phyloP scores from a whole-genome alignment of 2,113 vertebrate species.

The Thoracochromis brauschi region DNA sequence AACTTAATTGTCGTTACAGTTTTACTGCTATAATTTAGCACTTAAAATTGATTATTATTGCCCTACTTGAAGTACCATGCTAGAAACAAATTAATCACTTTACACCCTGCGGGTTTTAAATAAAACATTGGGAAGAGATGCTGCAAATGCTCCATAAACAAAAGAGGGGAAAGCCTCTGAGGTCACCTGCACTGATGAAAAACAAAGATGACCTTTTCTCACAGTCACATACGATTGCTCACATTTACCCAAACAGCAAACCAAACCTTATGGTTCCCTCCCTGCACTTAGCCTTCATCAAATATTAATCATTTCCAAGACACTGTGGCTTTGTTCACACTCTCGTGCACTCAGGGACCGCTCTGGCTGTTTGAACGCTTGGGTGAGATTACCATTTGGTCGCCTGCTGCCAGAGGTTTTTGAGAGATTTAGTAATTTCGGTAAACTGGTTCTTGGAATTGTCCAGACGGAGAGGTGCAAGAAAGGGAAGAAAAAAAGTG shows the following conservation, averaged over 20 bases:
- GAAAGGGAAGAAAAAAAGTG: not conserved
- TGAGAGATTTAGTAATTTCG: not conserved
- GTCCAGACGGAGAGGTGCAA: not conserved
- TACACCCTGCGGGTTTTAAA: not conserved
- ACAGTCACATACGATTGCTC: slow-evolving; percentile 29
- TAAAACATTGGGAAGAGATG: not conserved
- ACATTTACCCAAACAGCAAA: slow-evolving; percentile 25
- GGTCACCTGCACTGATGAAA: slow-evolving; percentile 15
- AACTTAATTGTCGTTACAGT: not conserved
- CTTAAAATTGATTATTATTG: not conserved
- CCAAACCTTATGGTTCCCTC: slow-evolving; percentile 19
- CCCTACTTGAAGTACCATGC: not conserved
- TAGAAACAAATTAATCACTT: not conserved
- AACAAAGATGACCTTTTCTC: slow-evolving; percentile 55
- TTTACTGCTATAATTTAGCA: not conserved
- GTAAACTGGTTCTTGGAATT: not conserved
- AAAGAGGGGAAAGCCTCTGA: not conserved
- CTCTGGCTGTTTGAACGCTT: not conserved
- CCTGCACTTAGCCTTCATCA: slow-evolving; percentile 54
- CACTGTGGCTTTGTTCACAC: slow-evolving; percentile 35
- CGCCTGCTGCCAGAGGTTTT: not conserved
- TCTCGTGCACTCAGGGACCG: not conserved
- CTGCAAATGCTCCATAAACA: not conserved
- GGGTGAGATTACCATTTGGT: not conserved
- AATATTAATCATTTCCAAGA: slow-evolving; percentile 48